phyloP scores from a whole-genome alignment of 2,113 vertebrate genomes.

The Coryphaenoides rupestris region DNA sequence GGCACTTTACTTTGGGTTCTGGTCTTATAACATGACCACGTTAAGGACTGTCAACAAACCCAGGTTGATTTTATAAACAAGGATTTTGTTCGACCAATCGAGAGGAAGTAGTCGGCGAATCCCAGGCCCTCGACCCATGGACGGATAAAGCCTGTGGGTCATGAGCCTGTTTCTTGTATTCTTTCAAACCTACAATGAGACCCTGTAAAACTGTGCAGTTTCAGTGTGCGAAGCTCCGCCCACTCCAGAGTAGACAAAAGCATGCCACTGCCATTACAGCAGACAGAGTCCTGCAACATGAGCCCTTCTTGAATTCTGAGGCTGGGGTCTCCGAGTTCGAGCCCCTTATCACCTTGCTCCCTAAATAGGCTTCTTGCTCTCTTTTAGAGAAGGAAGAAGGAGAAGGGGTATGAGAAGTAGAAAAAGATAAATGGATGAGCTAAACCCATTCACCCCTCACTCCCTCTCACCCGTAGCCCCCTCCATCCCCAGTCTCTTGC shows the following conservation, averaged over 20 bases:
- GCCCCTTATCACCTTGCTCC: background rate
- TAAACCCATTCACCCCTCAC: background rate
- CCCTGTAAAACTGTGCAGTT: constrained; percentile 1
- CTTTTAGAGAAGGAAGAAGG: no score
- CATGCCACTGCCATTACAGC: constrained; percentile 28
- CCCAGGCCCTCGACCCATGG: no score
- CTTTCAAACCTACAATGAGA: constrained; percentile 21
- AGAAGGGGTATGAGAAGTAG: constrained; percentile 5
- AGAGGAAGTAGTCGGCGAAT: no score
- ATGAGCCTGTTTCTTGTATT: background rate
- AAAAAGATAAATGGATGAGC: background rate
- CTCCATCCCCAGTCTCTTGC: background rate
- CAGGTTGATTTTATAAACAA: no score
- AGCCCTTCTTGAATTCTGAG: constrained; percentile 1
- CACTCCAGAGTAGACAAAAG: constrained; percentile 18
- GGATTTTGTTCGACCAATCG: no score
- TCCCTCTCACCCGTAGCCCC: background rate
- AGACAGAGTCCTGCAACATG: background rate
- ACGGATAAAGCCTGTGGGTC: no score
- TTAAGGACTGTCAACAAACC: no score
- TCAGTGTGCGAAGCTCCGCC: constrained; percentile 3
- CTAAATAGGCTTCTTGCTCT: constrained; percentile 28
- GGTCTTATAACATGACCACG: no score
- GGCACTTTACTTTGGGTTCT: no score
- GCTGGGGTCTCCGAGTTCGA: constrained; percentile 22